phyloP scores from a whole-genome alignment of 2,888 invertebrate genomes.

The Pegoplata infirma region DNA sequence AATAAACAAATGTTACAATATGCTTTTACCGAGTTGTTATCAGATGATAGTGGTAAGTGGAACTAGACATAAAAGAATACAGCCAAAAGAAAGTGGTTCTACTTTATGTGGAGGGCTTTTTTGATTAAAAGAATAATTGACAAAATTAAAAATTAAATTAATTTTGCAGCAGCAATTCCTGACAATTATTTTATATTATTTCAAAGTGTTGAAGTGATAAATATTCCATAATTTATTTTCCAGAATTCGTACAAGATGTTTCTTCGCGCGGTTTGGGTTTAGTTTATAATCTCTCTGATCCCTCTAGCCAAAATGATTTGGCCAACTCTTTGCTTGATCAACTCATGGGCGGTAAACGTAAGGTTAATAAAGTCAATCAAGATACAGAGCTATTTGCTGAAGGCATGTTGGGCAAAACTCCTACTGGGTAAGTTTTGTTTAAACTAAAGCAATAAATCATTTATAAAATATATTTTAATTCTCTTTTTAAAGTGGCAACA shows the following conservation, averaged over 20 bases:
- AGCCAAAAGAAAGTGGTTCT: too few species aligned
- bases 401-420: constrained; percentile 90
- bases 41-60: constrained; percentile 92
- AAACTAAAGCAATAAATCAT: too few species aligned
- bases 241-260: constrained; percentile 95
- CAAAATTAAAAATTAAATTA: too few species aligned
- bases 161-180: too few species aligned
- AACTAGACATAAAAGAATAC: too few species aligned
- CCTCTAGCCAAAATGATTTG: constrained; percentile 84
- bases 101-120: too few species aligned
- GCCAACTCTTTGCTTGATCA: constrained; percentile 90
- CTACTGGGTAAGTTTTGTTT: constrained; percentile 86
- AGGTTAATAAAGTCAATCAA: constrained; percentile 85
- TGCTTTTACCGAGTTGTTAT: constrained; percentile 91
- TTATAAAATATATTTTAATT: constrained; percentile 1
- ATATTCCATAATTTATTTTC: too few species aligned
- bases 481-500: constrained; percentile 83
- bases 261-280: constrained; percentile 94
- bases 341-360: constrained; percentile 87
- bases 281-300: constrained; percentile 89
- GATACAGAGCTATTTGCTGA: constrained; percentile 94
- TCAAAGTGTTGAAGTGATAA: too few species aligned
- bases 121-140: too few species aligned
- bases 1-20: constrained; percentile 86
- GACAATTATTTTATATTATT: too few species aligned